These are phyloP conservation scores for Autographa pulchrina DNA, from an alignment of 2,888 invertebrate species.

Conservation along the genomic window DNA sequence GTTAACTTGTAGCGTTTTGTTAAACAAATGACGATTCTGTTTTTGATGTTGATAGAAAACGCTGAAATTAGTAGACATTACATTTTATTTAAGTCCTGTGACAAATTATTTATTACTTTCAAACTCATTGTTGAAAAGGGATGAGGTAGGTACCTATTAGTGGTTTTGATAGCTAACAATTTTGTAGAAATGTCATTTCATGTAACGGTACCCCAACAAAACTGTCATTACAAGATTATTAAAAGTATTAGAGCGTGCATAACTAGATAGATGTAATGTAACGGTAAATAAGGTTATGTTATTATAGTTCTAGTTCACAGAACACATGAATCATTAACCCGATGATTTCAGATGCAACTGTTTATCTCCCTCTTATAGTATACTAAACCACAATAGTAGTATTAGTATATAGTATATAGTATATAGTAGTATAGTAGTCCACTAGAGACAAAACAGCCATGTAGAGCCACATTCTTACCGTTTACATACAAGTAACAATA, in stretches of 20 bases:
- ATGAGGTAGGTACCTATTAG: too few relatives aligned
- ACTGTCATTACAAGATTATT: conserved; percentile 4
- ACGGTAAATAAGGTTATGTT: neutral
- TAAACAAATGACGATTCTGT: conserved; percentile 7
- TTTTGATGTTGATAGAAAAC: neutral
- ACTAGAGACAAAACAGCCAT: conserved; percentile 9
- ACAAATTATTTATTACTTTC: too few relatives aligned
- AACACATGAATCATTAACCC: neutral
- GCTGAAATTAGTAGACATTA: neutral
- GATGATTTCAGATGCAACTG: neutral
- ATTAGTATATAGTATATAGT: too few relatives aligned
- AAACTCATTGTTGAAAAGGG: too few relatives aligned
- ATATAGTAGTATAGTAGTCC: too few relatives aligned
- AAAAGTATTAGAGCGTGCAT: conserved; percentile 1
- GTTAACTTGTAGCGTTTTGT: neutral
- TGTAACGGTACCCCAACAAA: neutral
- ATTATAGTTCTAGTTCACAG: neutral
- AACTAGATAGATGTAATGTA: neutral
- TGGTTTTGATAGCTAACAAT: too few relatives aligned
- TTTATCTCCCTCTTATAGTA: neutral
- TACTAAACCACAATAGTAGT: neutral
- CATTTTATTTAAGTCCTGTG: too few relatives aligned
- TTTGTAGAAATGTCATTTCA: too few relatives aligned
- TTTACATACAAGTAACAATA: conserved; percentile 18
- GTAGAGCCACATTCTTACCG: conserved; percentile 36